Percentiles rank a stretch among this genome's conserved stretches.
Evolutionary conservation across 2,113 vertebrate species (phyloP).

Genomic region (Osmerus eperlanus): DNA sequence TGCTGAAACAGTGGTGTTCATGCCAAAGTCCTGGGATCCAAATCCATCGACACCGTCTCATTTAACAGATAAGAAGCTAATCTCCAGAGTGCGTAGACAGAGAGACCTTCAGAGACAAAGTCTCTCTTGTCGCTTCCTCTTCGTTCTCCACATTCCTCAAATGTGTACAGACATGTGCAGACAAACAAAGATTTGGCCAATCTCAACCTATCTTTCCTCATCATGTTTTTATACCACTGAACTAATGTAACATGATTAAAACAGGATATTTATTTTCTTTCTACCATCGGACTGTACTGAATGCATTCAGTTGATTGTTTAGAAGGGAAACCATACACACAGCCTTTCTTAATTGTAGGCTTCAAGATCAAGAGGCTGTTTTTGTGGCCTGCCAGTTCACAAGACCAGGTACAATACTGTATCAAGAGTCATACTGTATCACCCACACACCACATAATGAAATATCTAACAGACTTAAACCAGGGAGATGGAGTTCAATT

Average conservation of each 20-base stretch:
- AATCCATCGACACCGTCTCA: slow-evolving; percentile 67
- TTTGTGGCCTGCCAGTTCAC: no score
- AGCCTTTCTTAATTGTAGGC: no score
- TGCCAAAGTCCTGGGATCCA: slow-evolving; percentile 65
- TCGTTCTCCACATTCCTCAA: slow-evolving; percentile 63
- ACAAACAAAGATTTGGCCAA: slow-evolving; percentile 51
- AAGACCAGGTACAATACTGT: no score
- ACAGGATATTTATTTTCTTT: slow-evolving; percentile 6
- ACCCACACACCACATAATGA: no score
- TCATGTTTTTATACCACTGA: not conserved
- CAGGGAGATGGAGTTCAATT: not conserved
- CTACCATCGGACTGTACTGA: slow-evolving; percentile 5
- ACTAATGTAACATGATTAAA: not conserved
- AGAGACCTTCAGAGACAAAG: slow-evolving; percentile 59
- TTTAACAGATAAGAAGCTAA: slow-evolving; percentile 71
- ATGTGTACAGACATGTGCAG: slow-evolving; percentile 61
- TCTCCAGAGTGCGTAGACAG: slow-evolving; percentile 62
- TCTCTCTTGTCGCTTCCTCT: slow-evolving; percentile 55
- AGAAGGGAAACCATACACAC: no score
- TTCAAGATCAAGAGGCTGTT: no score
- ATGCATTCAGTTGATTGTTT: no score
- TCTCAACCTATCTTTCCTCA: slow-evolving; percentile 27
- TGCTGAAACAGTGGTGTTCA: slow-evolving; percentile 33
- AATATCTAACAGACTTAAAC: not conserved
- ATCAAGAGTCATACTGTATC: no score